Base-by-base conservation (phyloP, 2,888 invertebrate species). In the Sesia apiformis region DNA sequence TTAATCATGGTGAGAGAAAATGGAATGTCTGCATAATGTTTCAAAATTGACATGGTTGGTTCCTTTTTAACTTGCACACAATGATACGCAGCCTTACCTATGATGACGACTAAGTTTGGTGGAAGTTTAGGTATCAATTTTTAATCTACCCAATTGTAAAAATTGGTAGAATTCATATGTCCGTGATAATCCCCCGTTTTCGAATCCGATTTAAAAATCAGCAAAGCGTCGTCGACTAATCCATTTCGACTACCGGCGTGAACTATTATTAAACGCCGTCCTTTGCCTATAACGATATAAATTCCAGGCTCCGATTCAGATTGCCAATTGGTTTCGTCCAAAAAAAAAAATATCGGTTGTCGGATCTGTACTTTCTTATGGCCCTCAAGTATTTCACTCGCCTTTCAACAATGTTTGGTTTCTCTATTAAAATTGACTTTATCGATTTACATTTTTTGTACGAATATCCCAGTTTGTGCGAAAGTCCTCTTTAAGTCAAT, bases 401-500 rank as follows among this genome's bases (percentile, higher is more conserved):
- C 43, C 54, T 39, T 23, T 51, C 51, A 3, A 41, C 52, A 8
- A 55, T 55, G 5, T 39, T 43, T 4, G 54, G 51, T 51, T 39
- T 55, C 39, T 55, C 51, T 4, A 54, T 38, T 40, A 54, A 42
- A 8, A 54, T 40, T n/a, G 38, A 41, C 6, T 50, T 49, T 3
- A 8, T 54, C n/a, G 54, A 54, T 8, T 54, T 40, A n/a, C 41
- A 51, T 54, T 54, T 54, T 39, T 50, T 50, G 41, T 50, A 54
- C 4, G 39, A 54, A 51, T 50, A 54, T 39, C 54, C 53, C 46
- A 53, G 43, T 46, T 53, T 53, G 38, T 40, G 50, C 8, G 50
- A 42, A 42, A 54, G 54, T 38, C 43, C 7, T 52, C 39, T 39
- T 39, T 39, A 52, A 52, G n/a, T n/a, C n/a, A n/a, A n/a, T n/a